Conservation (phyloP, 2,113 vertebrate genomes). For the Actenoides hombroni region DNA sequence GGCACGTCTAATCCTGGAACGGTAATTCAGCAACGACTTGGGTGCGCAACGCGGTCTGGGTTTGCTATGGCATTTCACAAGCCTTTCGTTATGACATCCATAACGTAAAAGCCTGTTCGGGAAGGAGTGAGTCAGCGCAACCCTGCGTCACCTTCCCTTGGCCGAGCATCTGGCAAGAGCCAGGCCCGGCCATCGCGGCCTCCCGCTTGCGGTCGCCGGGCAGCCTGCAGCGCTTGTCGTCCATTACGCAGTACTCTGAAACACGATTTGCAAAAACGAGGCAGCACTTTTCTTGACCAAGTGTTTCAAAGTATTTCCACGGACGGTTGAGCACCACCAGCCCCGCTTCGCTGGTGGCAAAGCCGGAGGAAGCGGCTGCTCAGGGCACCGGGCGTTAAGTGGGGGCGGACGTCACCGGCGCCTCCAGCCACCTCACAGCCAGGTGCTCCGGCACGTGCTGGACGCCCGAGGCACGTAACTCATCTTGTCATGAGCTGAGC, state of each 20-base stretch:
- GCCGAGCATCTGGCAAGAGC: rapidly evolving
- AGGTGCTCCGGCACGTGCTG: not conserved
- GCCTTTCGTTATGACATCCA: rapidly evolving
- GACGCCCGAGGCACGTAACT: not conserved
- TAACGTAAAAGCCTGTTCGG: not conserved
- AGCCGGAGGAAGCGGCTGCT: rapidly evolving
- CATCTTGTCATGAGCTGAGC: rapidly evolving
- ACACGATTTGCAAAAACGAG: rapidly evolving
- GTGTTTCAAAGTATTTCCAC: rapidly evolving
- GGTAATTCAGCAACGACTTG: not conserved
- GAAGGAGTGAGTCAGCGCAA: not conserved
- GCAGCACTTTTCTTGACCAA: not conserved
- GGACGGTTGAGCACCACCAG: rapidly evolving
- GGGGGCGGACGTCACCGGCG: rapidly evolving
- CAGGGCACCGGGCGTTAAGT: not conserved
- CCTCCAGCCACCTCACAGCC: not conserved
- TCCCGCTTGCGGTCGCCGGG: rapidly evolving
- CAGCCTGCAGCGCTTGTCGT: rapidly evolving
- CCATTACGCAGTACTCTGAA: rapidly evolving
- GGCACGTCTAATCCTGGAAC: not conserved
- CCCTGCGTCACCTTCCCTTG: not conserved
- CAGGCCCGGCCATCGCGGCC: rapidly evolving
- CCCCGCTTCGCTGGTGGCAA: rapidly evolving
- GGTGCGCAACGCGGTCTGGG: rapidly evolving
- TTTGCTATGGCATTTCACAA: not conserved